These are phyloP conservation scores for Muscicapa adusta DNA, from an alignment of 2,113 vertebrate species.

Conservation along the genomic window DNA sequence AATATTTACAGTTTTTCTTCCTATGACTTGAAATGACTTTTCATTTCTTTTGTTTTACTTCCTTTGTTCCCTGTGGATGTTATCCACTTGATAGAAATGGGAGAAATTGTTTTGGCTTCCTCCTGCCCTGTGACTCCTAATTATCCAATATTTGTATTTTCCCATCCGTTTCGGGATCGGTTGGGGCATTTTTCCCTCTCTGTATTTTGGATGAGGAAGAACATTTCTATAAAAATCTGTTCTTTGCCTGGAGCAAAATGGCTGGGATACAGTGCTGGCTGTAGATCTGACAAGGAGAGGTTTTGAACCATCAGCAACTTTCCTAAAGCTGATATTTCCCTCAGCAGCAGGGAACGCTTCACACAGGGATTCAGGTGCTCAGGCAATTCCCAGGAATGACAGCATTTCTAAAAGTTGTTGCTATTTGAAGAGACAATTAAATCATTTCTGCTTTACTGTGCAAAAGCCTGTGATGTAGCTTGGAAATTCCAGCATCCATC, in stretches of 20 bases:
- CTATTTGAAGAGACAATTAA: neutral
- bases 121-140: constrained; percentile 5
- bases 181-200: neutral
- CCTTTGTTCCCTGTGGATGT: neutral
- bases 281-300: constrained; percentile 41
- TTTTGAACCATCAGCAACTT: constrained; percentile 53
- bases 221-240: constrained; percentile 42
- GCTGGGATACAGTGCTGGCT: neutral
- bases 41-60: constrained; percentile 2
- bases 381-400: neutral
- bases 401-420: neutral
- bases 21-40: neutral
- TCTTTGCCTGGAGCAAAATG: constrained; percentile 36
- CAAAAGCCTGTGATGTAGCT: neutral
- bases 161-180: neutral
- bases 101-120: constrained; percentile 31
- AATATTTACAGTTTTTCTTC: neutral
- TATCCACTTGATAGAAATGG: constrained; percentile 1
- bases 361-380: neutral
- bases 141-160: constrained; percentile 40
- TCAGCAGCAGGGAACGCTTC: neutral
- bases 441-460: neutral
- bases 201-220: constrained; percentile 7
- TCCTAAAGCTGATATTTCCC: neutral
- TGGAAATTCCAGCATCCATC: neutral